Base-by-base conservation (phyloP, 2,797 vertebrate species). In the Parauchenoglanis punctatus region DNA sequence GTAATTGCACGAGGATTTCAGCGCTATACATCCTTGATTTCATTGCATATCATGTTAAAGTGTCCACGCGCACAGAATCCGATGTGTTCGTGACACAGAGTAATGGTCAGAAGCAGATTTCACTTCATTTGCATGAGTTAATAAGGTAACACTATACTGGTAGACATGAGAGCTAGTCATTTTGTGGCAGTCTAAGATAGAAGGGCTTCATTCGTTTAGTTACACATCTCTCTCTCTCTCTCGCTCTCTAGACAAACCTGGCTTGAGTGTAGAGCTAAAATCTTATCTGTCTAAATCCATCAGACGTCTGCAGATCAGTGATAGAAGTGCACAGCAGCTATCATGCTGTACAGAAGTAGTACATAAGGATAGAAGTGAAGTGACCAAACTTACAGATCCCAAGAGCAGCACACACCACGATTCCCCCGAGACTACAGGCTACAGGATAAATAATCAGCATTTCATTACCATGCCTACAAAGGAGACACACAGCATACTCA, bases 401-500 rank as follows among this genome's bases (percentile, higher is more conserved):
- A 54, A 12, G 59, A 65, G 73, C 11, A 78, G 56, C 70, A 82
- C 61, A 67, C 84, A 44, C 17, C 56, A 31, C 40, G 28, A 86
- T 58, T 61, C n/a, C 46, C 52, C n/a, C 78, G 6, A 49, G 49
- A 49, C 49, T 83, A 25, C 2, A 68, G 44, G 40, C 46, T 28
- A 85, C 46, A 49, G 49, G 49, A 49, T 49, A 49, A 10, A 63
- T 49, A 49, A 35, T 58, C 46, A 73, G 73, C 68, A 72, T 54
- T 68, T 17, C 56, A 82, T 84, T 81, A 49, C 10, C 84, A 84
- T 72, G 63, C 49, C 85, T 59, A 63, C 28, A 40, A 78, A 73
- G 20, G n/a, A 86, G 81, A 84, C 56, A 70, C 46, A 73, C 28
- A 82, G 87, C 2, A 86, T 88, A 87, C 89, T 89, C 87, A 84